phyloP scores from a whole-genome alignment of 2,888 invertebrate species.

The Macroteleia sp. region DNA sequence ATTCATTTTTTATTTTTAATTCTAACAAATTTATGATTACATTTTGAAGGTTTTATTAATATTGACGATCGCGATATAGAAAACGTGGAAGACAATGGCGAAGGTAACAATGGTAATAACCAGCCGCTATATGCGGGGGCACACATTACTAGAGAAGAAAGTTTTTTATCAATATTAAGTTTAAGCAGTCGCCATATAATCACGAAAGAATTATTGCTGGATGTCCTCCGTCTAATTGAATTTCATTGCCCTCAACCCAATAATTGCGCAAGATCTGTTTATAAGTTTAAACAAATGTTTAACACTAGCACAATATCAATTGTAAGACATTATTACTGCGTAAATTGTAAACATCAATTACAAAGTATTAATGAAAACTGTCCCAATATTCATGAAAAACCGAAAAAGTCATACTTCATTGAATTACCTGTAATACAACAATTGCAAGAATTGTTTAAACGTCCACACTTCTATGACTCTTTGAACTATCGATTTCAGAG shows the following conservation, averaged over 20 bases:
- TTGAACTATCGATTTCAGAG: constrained; percentile 58
- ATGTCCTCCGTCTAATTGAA: background rate
- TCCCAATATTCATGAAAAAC: background rate
- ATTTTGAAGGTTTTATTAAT: too few relatives aligned
- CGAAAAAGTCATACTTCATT: constrained; percentile 42
- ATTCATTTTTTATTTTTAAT: too few relatives aligned
- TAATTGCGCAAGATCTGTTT: constrained; percentile 24
- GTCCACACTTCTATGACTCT: constrained; percentile 39
- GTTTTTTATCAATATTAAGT: too few relatives aligned
- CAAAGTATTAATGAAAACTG: constrained; percentile 1
- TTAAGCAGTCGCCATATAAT: too few relatives aligned
- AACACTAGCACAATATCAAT: background rate
- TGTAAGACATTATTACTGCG: constrained; percentile 39
- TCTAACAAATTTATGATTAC: too few relatives aligned
- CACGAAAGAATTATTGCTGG: background rate
- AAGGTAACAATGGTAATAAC: too few relatives aligned
- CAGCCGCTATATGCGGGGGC: too few relatives aligned
- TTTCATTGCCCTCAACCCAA: constrained; percentile 31
- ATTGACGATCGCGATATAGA: too few relatives aligned
- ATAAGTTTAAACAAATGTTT: constrained; percentile 9
- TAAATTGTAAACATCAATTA: constrained; percentile 12
- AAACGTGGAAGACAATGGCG: too few relatives aligned
- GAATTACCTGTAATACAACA: constrained; percentile 18
- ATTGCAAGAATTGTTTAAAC: constrained; percentile 16
- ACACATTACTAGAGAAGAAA: too few relatives aligned